phyloP scores from a whole-genome alignment of 2,113 vertebrate species.

The Austrofundulus limnaeus region DNA sequence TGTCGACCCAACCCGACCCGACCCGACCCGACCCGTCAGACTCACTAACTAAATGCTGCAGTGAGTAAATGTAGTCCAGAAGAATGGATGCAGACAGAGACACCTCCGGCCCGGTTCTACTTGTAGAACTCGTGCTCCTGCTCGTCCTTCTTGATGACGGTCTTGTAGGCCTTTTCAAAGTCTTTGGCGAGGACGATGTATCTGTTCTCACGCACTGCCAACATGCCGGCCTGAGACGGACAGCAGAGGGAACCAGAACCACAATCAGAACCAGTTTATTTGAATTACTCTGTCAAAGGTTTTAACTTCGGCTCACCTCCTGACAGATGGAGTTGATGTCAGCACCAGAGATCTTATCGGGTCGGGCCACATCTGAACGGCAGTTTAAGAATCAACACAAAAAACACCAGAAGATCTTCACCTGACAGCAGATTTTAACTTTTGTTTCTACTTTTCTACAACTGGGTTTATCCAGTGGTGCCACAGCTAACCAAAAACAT shows the following conservation, averaged over 20 bases:
- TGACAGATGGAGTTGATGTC: conserved; percentile 97
- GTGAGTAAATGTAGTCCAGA: conserved; percentile 50
- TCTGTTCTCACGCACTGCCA: conserved; percentile 92
- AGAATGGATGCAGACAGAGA: conserved; percentile 26
- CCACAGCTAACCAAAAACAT: too few relatives aligned
- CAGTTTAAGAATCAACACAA: conserved; percentile 72
- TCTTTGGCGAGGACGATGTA: conserved; percentile 95
- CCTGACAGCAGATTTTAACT: too few relatives aligned
- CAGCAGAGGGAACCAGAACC: not conserved
- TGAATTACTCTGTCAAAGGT: not conserved
- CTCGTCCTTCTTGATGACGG: conserved; percentile 93
- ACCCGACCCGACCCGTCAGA: conserved; percentile 24
- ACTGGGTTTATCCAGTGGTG: too few relatives aligned
- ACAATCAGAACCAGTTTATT: not conserved
- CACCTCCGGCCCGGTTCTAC: conserved; percentile 59
- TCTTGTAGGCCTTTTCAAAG: conserved; percentile 95
- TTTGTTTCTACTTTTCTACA: too few relatives aligned
- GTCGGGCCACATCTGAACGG: conserved; percentile 87
- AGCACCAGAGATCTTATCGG: conserved; percentile 94
- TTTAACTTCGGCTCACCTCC: conserved; percentile 79
- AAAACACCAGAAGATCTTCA: not conserved
- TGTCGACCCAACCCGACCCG: too few relatives aligned
- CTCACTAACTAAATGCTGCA: conserved; percentile 31
- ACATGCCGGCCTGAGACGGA: conserved; percentile 86
- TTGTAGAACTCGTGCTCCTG: conserved; percentile 98